These are phyloP conservation scores for Elymnias hypermnestra DNA, from an alignment of 1,140 invertebrate genomes.

Conservation along the genomic window DNA sequence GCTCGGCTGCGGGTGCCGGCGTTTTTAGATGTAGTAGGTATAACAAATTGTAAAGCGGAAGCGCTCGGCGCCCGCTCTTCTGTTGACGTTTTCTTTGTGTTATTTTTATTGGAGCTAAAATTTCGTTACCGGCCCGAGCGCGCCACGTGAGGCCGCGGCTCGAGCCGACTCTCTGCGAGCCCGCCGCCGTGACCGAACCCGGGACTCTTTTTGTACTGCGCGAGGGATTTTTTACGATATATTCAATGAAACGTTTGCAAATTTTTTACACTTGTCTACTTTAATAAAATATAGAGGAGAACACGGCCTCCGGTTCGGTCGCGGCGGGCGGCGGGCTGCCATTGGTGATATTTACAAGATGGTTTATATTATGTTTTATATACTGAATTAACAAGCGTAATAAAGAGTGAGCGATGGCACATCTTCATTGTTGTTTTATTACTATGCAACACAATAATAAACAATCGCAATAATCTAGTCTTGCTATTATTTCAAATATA, in stretches of 20 bases:
- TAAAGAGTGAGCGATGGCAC: conserved; percentile 75
- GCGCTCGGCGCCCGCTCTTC: conserved; percentile 32
- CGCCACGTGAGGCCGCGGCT: no score
- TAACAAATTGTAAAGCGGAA: conserved; percentile 68
- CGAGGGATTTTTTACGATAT: background rate
- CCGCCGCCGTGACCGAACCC: background rate
- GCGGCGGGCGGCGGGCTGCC: conserved; percentile 27
- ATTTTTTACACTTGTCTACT: conserved; percentile 5
- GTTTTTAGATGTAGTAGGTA: conserved; percentile 73
- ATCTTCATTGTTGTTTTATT: conserved; percentile 67
- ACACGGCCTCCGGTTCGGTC: no score
- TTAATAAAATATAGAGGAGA: background rate
- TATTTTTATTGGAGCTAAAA: conserved; percentile 38
- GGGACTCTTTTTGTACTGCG: background rate
- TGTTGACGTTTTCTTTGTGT: conserved; percentile 48
- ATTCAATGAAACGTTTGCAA: background rate
- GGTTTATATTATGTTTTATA: conserved; percentile 74
- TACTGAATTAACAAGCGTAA: conserved; percentile 73
- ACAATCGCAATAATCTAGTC: no score
- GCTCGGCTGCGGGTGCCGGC: conserved; percentile 21
- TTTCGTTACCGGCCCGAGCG: conserved; percentile 36
- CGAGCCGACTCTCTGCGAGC: conserved; percentile 14
- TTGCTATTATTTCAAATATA: no score
- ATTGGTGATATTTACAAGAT: conserved; percentile 68
- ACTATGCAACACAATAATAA: no score